Conservation (phyloP, 2,113 vertebrate species). For the Pycnonotus jocosus region DNA sequence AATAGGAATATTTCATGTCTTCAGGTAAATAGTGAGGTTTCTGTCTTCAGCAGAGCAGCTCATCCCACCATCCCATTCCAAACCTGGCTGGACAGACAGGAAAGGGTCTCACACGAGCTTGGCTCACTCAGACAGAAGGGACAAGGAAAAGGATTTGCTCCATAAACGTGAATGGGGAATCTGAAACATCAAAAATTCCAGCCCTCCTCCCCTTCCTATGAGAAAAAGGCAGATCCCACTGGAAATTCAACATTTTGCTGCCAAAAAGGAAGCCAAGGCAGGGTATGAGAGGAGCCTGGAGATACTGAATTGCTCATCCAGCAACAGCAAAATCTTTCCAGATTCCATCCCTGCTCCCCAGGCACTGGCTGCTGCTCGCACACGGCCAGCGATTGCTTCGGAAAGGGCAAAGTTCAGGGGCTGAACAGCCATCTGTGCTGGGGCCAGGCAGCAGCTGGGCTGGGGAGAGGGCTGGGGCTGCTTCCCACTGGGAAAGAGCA, state of each 20-base stretch:
- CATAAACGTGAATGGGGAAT: not conserved
- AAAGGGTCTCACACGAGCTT: not conserved
- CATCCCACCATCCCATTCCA: not conserved
- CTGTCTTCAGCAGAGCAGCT: not conserved
- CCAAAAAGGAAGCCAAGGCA: not conserved
- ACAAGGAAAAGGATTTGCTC: not conserved
- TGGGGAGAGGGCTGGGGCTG: not conserved
- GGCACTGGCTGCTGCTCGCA: not conserved
- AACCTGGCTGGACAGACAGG: not conserved
- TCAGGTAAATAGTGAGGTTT: not conserved
- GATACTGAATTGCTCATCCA: not conserved
- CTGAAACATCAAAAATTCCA: not conserved
- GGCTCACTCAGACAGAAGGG: not conserved
- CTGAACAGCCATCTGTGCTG: not conserved
- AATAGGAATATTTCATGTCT: not conserved
- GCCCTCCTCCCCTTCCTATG: not conserved
- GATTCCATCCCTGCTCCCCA: not conserved
- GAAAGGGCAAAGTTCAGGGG: not conserved
- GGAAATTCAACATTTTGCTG: not conserved
- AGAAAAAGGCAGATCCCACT: not conserved
- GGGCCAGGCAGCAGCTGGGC: not conserved
- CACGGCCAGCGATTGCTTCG: fast-evolving
- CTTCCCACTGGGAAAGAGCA: not conserved
- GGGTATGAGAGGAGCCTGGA: not conserved
- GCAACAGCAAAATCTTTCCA: not conserved